phyloP scores from a whole-genome alignment of 2,113 vertebrate species.

The Clarias batrachus region DNA sequence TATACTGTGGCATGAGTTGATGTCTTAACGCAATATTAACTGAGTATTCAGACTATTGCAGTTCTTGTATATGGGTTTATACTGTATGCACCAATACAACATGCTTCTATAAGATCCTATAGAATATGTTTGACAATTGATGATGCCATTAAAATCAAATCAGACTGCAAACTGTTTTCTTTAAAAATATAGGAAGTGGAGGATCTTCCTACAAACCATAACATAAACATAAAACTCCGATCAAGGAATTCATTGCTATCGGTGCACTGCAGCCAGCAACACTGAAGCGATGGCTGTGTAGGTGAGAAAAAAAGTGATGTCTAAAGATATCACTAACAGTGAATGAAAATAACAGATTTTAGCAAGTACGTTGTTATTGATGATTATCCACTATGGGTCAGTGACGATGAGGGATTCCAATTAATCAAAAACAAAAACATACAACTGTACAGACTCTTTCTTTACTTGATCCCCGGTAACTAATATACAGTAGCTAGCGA shows the following conservation, averaged over 20 bases:
- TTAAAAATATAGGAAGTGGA: not conserved
- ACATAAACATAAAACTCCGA: not conserved
- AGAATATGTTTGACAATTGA: not conserved
- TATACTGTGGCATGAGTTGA: no score
- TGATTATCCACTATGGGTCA: not conserved
- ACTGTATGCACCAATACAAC: no score
- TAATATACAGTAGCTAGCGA: not conserved
- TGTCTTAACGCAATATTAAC: no score
- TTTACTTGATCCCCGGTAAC: not conserved
- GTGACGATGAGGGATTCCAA: not conserved
- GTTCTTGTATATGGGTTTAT: no score
- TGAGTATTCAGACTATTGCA: no score
- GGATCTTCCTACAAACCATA: not conserved
- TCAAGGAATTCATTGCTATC: not conserved
- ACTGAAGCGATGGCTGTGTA: not conserved
- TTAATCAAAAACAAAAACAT: not conserved
- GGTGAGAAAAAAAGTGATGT: not conserved
- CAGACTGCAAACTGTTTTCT: not conserved
- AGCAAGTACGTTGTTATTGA: not conserved
- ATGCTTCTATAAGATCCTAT: not conserved
- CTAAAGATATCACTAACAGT: not conserved
- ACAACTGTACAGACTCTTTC: not conserved
- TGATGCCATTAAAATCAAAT: not conserved
- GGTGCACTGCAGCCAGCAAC: not conserved
- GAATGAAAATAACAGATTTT: not conserved